Evolutionary conservation across 2,797 vertebrate species (phyloP), one percentile per base, ranked within the genome.

Genomic region (Glossophaga mutica): DNA sequence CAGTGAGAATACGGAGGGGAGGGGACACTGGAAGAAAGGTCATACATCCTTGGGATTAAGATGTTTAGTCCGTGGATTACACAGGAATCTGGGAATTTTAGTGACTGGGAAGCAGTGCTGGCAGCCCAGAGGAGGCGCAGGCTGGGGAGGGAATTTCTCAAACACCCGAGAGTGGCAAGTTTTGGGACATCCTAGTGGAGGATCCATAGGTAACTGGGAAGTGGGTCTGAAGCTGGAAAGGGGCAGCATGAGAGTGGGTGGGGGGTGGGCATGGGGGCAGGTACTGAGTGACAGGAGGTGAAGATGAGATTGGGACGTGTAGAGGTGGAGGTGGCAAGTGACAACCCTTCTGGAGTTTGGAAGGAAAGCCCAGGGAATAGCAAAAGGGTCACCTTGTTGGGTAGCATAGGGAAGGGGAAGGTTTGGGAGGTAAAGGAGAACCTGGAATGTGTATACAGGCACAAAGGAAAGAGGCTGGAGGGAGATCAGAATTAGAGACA

Each of bases 231-330:
- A 52, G 34, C 77, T 82, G 50, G 79, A 86, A 52, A 57, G 55
- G 50, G 46, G 68, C 44, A 81, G 9, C 15, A 18, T 57, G 50
- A 77, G 37, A 24, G 37, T 37, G 71, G 10, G 2, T n/a, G n/a
- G 9, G 21, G 16, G 48, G 9, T 29, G 12, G 39, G 22, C 34
- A 4, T 59, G 74, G 71, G 71, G 57, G 50, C 48, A 37, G 89
- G 29, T 11, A 50, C 59, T 0, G 0, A 73, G 55, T 50, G 55
- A 39, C 9, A 32, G 52, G 42, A 6, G 9, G 22, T 44, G 48
- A 34, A 46, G 18, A 4, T 32, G 42, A 37, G 29, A 21, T 34
- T 3, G 44, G 19, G 42, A 73, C 18, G 29, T 11, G 9, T 42
- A 16, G 24, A n/a, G 22, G 79, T 0, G 0, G 5, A 14, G 24